Evolutionary conservation across 2,888 invertebrate genomes (phyloP).

Genomic region (Aquatica leii): DNA sequence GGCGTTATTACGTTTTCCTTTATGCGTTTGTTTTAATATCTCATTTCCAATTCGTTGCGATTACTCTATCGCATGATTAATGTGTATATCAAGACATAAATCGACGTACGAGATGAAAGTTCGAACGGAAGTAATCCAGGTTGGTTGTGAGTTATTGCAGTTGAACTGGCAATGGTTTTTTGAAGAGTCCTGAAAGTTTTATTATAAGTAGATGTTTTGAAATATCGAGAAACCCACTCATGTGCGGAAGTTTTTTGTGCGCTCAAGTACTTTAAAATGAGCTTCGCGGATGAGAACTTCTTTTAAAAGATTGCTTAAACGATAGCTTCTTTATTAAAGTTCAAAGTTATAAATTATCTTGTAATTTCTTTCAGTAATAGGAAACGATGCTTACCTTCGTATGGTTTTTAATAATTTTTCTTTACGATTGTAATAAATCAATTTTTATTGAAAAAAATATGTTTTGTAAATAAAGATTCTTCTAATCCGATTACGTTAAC

Average conservation of each 20-base stretch:
- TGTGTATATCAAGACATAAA: slow-evolving; percentile 16
- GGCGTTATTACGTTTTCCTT: too few relatives aligned
- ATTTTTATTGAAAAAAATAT: too few relatives aligned
- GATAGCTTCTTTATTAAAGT: slow-evolving; percentile 42
- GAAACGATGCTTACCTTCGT: background rate
- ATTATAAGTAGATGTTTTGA: slow-evolving; percentile 50
- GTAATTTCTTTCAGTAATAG: slow-evolving; percentile 34
- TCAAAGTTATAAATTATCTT: slow-evolving; percentile 38
- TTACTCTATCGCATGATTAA: background rate
- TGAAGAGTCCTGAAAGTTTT: slow-evolving; percentile 50
- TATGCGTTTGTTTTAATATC: too few relatives aligned
- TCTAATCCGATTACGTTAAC: slow-evolving; percentile 15
- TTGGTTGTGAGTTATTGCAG: slow-evolving; percentile 48
- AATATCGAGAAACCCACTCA: slow-evolving; percentile 48
- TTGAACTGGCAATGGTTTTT: slow-evolving; percentile 46
- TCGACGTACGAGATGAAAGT: slow-evolving; percentile 29
- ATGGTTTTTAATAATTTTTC: slow-evolving; percentile 6
- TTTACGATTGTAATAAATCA: background rate
- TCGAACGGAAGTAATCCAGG: slow-evolving; percentile 47
- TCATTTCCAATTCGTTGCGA: too few relatives aligned
- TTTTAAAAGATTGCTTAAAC: slow-evolving; percentile 38
- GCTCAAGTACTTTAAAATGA: slow-evolving; percentile 41
- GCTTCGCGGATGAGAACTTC: slow-evolving; percentile 32
- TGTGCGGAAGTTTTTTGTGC: slow-evolving; percentile 47
- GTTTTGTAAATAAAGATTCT: background rate